Evolutionary conservation across 2,113 vertebrate genomes (phyloP), one percentile per base, ranked within the genome.

Genomic region (Nothobranchius kuhntae): DNA sequence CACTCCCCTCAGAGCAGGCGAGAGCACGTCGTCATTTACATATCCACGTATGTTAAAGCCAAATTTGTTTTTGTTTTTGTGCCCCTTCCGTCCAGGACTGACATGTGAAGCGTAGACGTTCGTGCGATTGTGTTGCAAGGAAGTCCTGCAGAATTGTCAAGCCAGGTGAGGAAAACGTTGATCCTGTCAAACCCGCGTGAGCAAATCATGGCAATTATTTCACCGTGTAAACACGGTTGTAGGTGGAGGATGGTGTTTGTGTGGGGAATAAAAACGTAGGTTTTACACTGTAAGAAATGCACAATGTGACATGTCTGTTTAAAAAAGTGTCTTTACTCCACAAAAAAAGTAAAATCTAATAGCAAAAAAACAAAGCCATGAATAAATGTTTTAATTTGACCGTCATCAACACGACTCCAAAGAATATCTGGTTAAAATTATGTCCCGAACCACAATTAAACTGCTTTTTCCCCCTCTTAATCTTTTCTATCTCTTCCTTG

Each of bases 11-110:
- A 55, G 71, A 72, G 71, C 51, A 26, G 26, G 46, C 9, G 71
- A 68, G 70, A 81, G 61, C 82, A 54, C 61, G 8, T 46, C 56
- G 21, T 35, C 65, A 47, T 46, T 47, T 57, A 60, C 73, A 59
- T 51, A 78, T 86, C 78, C 74, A 75, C 85, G 84, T 81, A 74
- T 42, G 73, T 87, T 73, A 84, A 67, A 69, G 54, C 65, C 38
- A 15, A 26, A 59, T 71, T 68, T 64, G 58, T 70, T 75, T 45
- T 80, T 71, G 65, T 78, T 53, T 63, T 4, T 57, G 26, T 68
- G 11, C n/a, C 15, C 63, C n/a, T 57, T 45, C 44, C 50, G 6
- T 51, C 38, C 14, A 89, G 86, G 61, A 78, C 36, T 77, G 68
- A 69, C 58, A n/a, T 42, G 24, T 46, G 14, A 48, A 67, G 48